Percentiles rank a stretch among this genome's conserved stretches.
These are phyloP conservation scores for Enteromius paludinosus DNA, from an alignment of 2,797 vertebrate genomes.

Conservation along the genomic window DNA sequence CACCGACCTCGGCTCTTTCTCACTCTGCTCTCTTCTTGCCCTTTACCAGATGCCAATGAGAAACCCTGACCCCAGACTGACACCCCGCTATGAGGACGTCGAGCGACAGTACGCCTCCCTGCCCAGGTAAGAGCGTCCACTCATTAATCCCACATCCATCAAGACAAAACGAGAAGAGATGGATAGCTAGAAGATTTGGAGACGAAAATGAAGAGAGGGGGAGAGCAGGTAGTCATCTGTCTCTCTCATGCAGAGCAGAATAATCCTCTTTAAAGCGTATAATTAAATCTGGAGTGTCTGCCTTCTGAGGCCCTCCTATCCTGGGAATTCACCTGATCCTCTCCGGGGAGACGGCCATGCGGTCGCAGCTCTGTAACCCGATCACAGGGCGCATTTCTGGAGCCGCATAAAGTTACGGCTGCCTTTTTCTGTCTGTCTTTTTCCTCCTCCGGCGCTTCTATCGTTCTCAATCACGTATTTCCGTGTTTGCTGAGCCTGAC, in stretches of 20 bases:
- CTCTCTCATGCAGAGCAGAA: conserved; percentile 59
- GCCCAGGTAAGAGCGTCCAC: conserved; percentile 79
- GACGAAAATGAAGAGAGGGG: conserved; percentile 23
- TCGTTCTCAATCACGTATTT: conserved; percentile 17
- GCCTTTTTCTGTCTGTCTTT: conserved; percentile 9
- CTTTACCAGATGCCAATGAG: conserved; percentile 81
- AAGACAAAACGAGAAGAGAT: neutral
- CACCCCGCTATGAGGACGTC: conserved; percentile 80
- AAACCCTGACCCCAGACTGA: conserved; percentile 76
- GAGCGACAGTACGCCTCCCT: conserved; percentile 87
- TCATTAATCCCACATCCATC: conserved; percentile 13
- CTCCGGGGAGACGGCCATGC: conserved; percentile 49
- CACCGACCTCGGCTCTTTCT: conserved; percentile 27
- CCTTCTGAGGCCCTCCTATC: conserved; percentile 60
- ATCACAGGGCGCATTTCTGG: conserved; percentile 46
- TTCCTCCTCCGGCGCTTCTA: neutral
- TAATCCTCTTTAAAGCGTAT: conserved; percentile 68
- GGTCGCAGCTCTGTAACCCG: conserved; percentile 53
- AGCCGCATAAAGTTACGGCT: conserved; percentile 37
- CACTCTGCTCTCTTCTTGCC: conserved; percentile 65
- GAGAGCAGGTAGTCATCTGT: conserved; percentile 46
- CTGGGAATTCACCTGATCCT: conserved; percentile 64
- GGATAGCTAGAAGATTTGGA: conserved; percentile 1
- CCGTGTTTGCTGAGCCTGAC: neutral
- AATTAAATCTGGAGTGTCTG: conserved; percentile 69